A percentile compares a stretch with the other conserved stretches of the same genome.
Evolutionary conservation across 2,888 invertebrate genomes (phyloP).

Genomic region (Drosophila bunnanda): DNA sequence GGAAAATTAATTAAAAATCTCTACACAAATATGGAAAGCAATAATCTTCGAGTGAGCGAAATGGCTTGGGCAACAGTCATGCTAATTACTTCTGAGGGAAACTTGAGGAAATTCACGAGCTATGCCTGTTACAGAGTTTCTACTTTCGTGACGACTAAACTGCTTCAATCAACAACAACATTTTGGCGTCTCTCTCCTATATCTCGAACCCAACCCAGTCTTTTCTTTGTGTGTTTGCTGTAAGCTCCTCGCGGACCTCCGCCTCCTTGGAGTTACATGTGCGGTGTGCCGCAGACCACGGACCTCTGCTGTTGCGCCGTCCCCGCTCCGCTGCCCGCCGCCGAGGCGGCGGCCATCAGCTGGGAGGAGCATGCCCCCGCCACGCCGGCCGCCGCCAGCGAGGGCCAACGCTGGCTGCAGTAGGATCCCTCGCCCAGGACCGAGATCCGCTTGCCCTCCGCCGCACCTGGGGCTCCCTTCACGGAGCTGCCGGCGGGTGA

Average conservation of each 20-base stretch:
- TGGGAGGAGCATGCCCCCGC: conserved; percentile 79
- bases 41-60: conserved; percentile 1
- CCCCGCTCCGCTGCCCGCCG: conserved; percentile 70
- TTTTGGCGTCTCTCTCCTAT: conserved; percentile 74
- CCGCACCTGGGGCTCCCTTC: conserved; percentile 68
- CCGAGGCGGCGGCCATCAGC: conserved; percentile 75
- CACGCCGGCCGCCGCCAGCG: conserved; percentile 80
- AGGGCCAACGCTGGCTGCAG: conserved; percentile 84
- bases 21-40: conserved; percentile 4
- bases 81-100: conserved; percentile 28
- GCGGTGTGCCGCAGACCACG: conserved; percentile 84
- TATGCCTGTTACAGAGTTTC: conserved; percentile 67
- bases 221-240: conserved; percentile 49
- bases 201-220: conserved; percentile 48
- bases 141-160: conserved; percentile 64
- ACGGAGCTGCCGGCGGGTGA: conserved; percentile 84
- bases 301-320: conserved; percentile 73
- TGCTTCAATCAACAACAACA: conserved; percentile 74
- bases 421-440: conserved; percentile 85
- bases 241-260: conserved; percentile 32
- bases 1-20: conserved; percentile 16
- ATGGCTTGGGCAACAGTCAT: conserved; percentile 19
- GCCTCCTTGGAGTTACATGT: conserved; percentile 82
- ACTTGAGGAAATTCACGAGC: conserved; percentile 43
- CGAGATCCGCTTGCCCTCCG: conserved; percentile 84